These are phyloP conservation scores for Argopecten irradians DNA, from an alignment of 1,140 invertebrate genomes.

Conservation along the genomic window DNA sequence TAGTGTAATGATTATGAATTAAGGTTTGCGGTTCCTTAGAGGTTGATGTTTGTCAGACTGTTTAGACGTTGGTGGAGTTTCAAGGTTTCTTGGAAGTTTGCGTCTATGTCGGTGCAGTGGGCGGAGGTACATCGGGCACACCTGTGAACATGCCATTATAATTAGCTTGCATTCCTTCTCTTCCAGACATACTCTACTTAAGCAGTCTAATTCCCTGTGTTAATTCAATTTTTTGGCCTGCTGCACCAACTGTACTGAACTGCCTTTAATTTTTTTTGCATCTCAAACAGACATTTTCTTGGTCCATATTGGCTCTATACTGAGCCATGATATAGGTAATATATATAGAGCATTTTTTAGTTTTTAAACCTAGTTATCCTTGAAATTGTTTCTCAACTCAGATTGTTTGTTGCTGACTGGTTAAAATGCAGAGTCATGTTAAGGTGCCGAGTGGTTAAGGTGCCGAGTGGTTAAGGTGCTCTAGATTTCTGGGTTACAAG, in stretches of 20 bases:
- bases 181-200: conserved; percentile 15
- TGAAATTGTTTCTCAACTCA: no score
- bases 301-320: neutral
- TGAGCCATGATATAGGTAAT: no score
- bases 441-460: no score
- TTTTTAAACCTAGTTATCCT: neutral
- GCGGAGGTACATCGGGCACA: neutral
- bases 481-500: no score
- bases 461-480: no score
- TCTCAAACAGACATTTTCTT: neutral
- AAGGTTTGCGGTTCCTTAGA: neutral
- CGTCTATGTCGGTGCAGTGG: neutral
- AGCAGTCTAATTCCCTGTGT: conserved; percentile 9
- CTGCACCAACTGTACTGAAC: neutral
- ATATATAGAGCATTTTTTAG: neutral
- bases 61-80: neutral
- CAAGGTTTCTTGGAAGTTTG: neutral
- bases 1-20: neutral
- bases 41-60: neutral
- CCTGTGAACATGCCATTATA: conserved; percentile 9
- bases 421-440: no score
- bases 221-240: conserved; percentile 18
- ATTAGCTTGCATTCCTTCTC: neutral
- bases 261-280: neutral
- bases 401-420: no score